phyloP scores from a whole-genome alignment of 2,888 invertebrate genomes.

The Campoletis raptor region DNA sequence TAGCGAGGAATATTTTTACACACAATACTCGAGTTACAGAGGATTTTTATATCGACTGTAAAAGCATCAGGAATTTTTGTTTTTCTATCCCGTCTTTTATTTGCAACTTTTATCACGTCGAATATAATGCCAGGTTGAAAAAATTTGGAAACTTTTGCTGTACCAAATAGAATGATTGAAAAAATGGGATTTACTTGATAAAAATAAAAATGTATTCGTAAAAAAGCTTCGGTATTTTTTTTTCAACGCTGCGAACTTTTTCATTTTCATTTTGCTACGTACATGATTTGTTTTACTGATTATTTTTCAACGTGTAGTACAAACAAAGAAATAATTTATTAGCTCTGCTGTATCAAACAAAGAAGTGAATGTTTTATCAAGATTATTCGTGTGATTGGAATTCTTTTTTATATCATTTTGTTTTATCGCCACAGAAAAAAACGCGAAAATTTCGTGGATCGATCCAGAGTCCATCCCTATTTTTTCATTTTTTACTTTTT shows the following conservation, averaged over 20 bases:
- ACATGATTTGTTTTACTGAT: neutral
- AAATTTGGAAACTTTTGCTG: constrained; percentile 1
- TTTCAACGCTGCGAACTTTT: neutral
- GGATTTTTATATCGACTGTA: constrained; percentile 71
- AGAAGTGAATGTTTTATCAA: constrained; percentile 11
- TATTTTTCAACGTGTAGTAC: neutral
- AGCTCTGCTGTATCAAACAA: neutral
- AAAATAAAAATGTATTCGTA: neutral
- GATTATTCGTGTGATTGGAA: constrained; percentile 20
- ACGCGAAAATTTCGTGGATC: constrained; percentile 34
- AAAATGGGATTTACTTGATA: neutral
- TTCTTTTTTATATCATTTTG: constrained; percentile 42
- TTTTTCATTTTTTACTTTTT: neutral
- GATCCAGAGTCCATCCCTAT: constrained; percentile 18
- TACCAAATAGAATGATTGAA: neutral
- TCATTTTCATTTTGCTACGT: neutral
- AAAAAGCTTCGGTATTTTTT: neutral
- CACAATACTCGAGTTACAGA: constrained; percentile 68
- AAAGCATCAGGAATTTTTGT: constrained; percentile 62
- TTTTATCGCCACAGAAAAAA: constrained; percentile 27
- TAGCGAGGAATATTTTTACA: constrained; percentile 68
- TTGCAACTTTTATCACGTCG: constrained; percentile 20
- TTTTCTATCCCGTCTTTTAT: constrained; percentile 5
- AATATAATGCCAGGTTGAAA: constrained; percentile 37
- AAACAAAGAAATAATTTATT: constrained; percentile 3